These are phyloP conservation scores for Neria commutata DNA, from an alignment of 2,888 invertebrate genomes.

Conservation along the genomic window DNA sequence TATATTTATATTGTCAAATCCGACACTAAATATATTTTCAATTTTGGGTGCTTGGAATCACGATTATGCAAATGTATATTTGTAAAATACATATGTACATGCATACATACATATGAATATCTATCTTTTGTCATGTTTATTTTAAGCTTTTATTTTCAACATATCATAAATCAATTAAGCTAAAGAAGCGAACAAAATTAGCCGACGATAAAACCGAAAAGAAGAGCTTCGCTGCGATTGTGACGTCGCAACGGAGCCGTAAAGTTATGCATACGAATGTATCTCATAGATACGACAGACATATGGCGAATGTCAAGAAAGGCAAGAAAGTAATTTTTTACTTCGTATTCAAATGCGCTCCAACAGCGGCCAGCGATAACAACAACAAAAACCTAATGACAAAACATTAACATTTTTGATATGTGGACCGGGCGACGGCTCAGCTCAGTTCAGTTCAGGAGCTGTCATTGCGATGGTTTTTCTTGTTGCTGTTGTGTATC, in stretches of 20 bases:
- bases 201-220: background rate
- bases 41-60: too few species aligned
- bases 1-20: too few species aligned
- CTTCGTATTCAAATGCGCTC: background rate
- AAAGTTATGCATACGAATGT: too few species aligned
- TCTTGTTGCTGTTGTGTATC: slow-evolving; percentile 5
- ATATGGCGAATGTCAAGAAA: too few species aligned
- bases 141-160: background rate
- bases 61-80: too few species aligned
- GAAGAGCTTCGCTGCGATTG: background rate
- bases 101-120: background rate
- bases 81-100: background rate
- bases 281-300: too few species aligned
- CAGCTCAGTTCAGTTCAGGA: slow-evolving; percentile 17
- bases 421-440: background rate
- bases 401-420: background rate
- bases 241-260: too few species aligned
- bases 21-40: too few species aligned
- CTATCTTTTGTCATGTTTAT: background rate
- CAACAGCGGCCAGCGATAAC: background rate
- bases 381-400: background rate
- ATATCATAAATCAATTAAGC: background rate
- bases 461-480: too few species aligned
- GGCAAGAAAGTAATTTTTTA: slow-evolving; percentile 3
- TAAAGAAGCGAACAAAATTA: background rate